Evolutionary conservation across 2,113 vertebrate species (phyloP).

Genomic region (Lasiurus cinereus): DNA sequence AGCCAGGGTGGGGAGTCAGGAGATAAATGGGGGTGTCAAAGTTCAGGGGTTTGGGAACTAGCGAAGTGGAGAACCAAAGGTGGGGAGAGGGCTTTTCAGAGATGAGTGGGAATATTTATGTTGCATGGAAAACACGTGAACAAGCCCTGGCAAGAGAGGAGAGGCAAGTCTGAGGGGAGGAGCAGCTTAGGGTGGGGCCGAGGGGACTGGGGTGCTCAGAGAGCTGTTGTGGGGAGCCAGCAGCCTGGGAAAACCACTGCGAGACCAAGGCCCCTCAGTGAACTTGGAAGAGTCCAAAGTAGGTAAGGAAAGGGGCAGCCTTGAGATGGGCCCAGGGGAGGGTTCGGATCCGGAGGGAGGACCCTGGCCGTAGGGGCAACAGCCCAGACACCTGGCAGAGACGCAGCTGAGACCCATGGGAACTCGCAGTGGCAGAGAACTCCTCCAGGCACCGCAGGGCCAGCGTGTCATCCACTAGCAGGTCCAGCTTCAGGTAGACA

Average conservation of each 20-base stretch:
- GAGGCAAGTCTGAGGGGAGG: neutral
- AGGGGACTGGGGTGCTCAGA: neutral
- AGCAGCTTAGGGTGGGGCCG: neutral
- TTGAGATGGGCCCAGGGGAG: slow-evolving; percentile 90
- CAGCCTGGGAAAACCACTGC: neutral
- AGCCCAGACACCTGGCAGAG: slow-evolving; percentile 95
- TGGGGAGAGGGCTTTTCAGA: neutral
- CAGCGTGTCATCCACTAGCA: slow-evolving; percentile 87
- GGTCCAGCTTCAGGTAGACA: slow-evolving; percentile 94
- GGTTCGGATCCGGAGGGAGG: slow-evolving; percentile 90
- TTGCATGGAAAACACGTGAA: neutral
- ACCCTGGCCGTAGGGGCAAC: slow-evolving; percentile 88
- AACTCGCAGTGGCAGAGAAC: slow-evolving; percentile 91
- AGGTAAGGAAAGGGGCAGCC: slow-evolving; percentile 89
- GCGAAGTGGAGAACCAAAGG: neutral
- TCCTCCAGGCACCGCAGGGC: slow-evolving; percentile 93
- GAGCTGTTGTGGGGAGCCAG: neutral
- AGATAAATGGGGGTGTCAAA: neutral
- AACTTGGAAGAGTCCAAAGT: slow-evolving; percentile 95
- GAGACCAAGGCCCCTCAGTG: slow-evolving; percentile 87
- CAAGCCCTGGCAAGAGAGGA: neutral
- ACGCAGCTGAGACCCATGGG: slow-evolving; percentile 89
- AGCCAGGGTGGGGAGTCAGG: neutral
- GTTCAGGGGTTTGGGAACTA: neutral
- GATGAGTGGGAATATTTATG: neutral